phyloP scores from a whole-genome alignment of 2,113 vertebrate species.

The Mionectes macconnelli region DNA sequence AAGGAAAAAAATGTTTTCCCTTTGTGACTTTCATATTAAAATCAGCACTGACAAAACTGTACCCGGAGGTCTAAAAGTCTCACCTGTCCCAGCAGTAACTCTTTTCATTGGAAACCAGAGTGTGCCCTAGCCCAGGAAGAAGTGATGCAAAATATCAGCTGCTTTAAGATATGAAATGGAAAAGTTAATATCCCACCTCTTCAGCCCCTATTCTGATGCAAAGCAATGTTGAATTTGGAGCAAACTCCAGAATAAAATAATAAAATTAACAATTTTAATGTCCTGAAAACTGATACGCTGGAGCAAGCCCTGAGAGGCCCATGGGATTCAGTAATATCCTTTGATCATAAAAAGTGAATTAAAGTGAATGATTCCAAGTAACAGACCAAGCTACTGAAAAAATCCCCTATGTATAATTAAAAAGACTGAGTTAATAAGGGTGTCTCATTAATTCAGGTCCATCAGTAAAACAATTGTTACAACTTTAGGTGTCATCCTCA shows the following conservation, averaged over 20 bases:
- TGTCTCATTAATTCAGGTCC: background rate
- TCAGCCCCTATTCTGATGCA: background rate
- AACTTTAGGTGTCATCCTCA: background rate
- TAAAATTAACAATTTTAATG: background rate
- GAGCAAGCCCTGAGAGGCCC: background rate
- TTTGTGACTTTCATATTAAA: background rate
- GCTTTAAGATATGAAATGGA: background rate
- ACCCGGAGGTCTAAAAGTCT: background rate
- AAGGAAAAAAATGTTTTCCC: background rate
- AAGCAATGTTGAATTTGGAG: background rate
- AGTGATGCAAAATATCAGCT: background rate
- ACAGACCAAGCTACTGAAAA: background rate
- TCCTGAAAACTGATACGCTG: background rate
- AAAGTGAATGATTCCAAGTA: background rate
- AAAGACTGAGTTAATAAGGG: background rate
- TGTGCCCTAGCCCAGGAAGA: background rate
- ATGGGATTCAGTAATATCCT: background rate
- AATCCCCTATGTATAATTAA: background rate
- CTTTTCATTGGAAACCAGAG: background rate
- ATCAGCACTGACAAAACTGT: background rate
- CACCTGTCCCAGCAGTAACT: background rate
- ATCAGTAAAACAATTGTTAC: background rate
- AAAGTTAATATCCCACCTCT: background rate
- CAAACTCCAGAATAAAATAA: background rate
- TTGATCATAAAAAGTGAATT: background rate